Evolutionary conservation across 2,888 invertebrate genomes (phyloP), one percentile per base, ranked within the genome.

Genomic region (Leptothorax acervorum): DNA sequence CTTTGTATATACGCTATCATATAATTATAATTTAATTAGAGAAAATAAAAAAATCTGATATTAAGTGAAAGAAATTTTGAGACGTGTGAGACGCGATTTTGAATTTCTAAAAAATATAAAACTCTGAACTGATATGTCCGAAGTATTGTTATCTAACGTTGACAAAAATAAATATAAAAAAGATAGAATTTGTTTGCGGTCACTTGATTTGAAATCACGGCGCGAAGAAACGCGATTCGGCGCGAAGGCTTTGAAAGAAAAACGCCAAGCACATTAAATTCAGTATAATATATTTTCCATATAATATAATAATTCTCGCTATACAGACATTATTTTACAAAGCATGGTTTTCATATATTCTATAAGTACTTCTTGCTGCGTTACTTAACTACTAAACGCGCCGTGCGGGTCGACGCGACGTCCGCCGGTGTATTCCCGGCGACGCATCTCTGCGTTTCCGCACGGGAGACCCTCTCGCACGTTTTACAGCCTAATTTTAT

Each of bases 211-310:
- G 15, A 3, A 23, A 31, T 51, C n/a, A 9, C 23, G 53, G 9
- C 23, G 12, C 12, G 18, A 71, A 18, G 18, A 0, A 53, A 42
- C 15, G 28, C 39, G n/a, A 42, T 63, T 63, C 65, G 23, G 39
- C 12, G 18, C 18, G 42, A 65, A 15, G 66, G n/a, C 8, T 15
- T 11, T 23, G 75, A 78, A 65, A 31, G 68, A 68, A 31, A 18
- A 35, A 78, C 60, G 62, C 45, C 53, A 57, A 23, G 55, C 70
- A 11, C 35, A 42, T 86, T 95, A 94, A 95, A 95, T 94, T 95
- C 91, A 94, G 94, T 95, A 95, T 95, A 94, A 95, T 95, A 95
- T 95, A 95, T 95, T 95, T 94, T 95, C 93, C 94, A 95, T 95
- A 93, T 94, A 94, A 95, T 95, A 93, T 94, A 94, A 93, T 94